phyloP scores from a whole-genome alignment of 1,140 invertebrate genomes.

The Drosophila ambigua region DNA sequence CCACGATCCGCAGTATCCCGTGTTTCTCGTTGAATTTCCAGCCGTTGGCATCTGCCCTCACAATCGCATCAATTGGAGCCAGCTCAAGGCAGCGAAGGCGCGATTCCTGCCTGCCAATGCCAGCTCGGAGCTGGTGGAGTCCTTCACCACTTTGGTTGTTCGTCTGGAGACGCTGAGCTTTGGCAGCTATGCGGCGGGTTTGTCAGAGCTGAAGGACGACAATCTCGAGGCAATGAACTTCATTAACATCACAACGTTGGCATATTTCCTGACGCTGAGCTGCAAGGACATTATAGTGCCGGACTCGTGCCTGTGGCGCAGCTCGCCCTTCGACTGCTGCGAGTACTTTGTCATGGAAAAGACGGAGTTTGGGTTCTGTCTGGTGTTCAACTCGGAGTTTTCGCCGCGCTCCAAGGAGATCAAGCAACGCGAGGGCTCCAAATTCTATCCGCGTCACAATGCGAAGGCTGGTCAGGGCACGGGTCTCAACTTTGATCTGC shows the following conservation, averaged over 20 bases:
- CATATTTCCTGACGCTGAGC: slow-evolving; percentile 33
- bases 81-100: slow-evolving; percentile 60
- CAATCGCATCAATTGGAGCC: slow-evolving; percentile 84
- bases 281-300: slow-evolving; percentile 61
- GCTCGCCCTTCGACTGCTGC: slow-evolving; percentile 62
- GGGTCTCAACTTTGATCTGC: slow-evolving; percentile 60
- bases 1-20: slow-evolving; percentile 87
- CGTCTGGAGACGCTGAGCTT: slow-evolving; percentile 63
- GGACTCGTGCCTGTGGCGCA: slow-evolving; percentile 55
- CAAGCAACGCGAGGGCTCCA: slow-evolving; percentile 23
- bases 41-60: slow-evolving; percentile 88
- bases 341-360: slow-evolving; percentile 67
- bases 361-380: slow-evolving; percentile 65
- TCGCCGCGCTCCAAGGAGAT: slow-evolving; percentile 41
- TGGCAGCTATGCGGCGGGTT: slow-evolving; percentile 33
- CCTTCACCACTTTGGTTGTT: slow-evolving; percentile 46
- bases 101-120: slow-evolving; percentile 62
- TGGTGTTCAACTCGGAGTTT: slow-evolving; percentile 66
- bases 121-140: slow-evolving; percentile 32
- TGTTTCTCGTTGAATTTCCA: slow-evolving; percentile 88
- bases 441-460: slow-evolving; percentile 67
- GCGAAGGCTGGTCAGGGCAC: slow-evolving; percentile 65
- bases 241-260: slow-evolving; percentile 48
- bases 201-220: slow-evolving; percentile 57
- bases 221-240: slow-evolving; percentile 63